Base-by-base conservation (phyloP, 2,797 vertebrate species). In the Falco biarmicus region DNA sequence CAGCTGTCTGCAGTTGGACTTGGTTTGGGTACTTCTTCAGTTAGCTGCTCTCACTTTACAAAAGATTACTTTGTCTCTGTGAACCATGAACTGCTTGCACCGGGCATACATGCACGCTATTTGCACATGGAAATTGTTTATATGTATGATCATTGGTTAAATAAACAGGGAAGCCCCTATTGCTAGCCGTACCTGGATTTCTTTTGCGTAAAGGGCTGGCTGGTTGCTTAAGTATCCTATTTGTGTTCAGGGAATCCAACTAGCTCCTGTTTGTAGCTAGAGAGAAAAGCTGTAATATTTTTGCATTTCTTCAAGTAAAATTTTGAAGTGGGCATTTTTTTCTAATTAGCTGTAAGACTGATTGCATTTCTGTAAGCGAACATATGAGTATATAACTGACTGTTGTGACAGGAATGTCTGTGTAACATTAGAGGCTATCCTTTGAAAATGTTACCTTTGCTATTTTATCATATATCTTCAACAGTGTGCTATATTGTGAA, bases 21-120 rank as follows among this genome's bases (percentile, higher is more conserved):
- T 85, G 24, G 14, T 50, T 65, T 61, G 10, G 8, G 34, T 43
- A 15, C 6, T 59, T 59, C 20, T 48, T 13, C 26, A 39, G 10
- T 70, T 50, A 63, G 18, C 47, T 53, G 16, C n/a, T 57, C 25
- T 86, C 26, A 15, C 37, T 84, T 80, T 12, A 14, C 5, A 20
- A 57, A 47, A 45, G 10, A 16, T 34, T 45, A 6, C 19, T 54
- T 54, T 26, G 10, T 45, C 20, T 56, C 45, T 56, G 4, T 54
- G 12, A 19, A 45, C 18, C 6, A 1, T 4, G 7, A 79, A 3
- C 16, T 54, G 17, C 39, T 74, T 34, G 10, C 34, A 66, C 4
- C 6, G 51, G 32, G 6, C 37, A 21, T 21, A 5, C 4, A 4
- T 9, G 26, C 7, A 1, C 25, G 18, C 4, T 3, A 10, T 74